These are phyloP conservation scores for Corydoras maculifer DNA, from an alignment of 2,113 vertebrate species.

Conservation along the genomic window DNA sequence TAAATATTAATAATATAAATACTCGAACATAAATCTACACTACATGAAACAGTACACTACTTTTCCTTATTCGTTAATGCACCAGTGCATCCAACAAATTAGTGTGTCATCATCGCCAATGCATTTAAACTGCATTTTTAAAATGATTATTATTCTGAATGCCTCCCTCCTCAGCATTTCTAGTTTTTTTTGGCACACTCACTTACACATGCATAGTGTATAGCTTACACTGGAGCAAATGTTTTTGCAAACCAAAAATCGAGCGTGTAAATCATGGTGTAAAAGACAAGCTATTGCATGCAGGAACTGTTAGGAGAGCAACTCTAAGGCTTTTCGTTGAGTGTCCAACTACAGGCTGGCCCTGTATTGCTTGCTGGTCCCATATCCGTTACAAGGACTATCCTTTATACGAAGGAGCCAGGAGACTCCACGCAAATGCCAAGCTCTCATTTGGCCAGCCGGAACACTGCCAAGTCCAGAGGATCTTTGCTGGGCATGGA, in stretches of 20 bases:
- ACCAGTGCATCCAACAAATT: too few species aligned
- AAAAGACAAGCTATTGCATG: slow-evolving; percentile 30
- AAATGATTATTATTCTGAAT: too few species aligned
- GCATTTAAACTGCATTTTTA: too few species aligned
- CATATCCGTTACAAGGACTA: background rate
- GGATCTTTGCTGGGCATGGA: slow-evolving; percentile 87
- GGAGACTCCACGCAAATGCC: slow-evolving; percentile 7
- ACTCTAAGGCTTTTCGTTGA: slow-evolving; percentile 16
- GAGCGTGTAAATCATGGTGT: slow-evolving; percentile 17
- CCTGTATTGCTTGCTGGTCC: slow-evolving; percentile 6
- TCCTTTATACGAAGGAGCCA: slow-evolving; percentile 8
- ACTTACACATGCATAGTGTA: slow-evolving; percentile 14
- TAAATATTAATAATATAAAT: too few species aligned
- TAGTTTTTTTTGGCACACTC: background rate
- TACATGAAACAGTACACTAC: too few species aligned
- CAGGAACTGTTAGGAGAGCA: slow-evolving; percentile 24
- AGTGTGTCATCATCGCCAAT: too few species aligned
- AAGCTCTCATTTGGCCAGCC: slow-evolving; percentile 62
- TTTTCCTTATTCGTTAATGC: too few species aligned
- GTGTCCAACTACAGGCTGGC: slow-evolving; percentile 3
- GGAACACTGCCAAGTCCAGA: slow-evolving; percentile 78
- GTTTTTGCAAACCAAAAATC: slow-evolving; percentile 12
- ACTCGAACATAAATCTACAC: too few species aligned
- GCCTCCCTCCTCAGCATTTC: too few species aligned
- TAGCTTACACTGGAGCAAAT: slow-evolving; percentile 23